These are phyloP conservation scores for Aphelinus certus DNA, from an alignment of 1,140 invertebrate genomes.

Conservation along the genomic window DNA sequence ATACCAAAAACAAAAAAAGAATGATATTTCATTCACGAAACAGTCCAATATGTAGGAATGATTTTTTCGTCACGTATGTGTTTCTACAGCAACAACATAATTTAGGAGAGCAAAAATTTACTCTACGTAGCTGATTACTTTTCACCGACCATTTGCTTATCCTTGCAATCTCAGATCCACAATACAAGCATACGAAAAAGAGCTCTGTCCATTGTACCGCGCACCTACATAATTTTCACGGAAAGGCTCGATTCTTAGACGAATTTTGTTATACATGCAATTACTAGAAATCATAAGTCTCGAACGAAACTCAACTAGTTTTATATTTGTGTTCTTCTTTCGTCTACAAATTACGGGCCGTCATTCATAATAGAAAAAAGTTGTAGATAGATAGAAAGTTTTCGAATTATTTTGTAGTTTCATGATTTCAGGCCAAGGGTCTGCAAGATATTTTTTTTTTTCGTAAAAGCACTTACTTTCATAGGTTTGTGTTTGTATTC, in stretches of 20 bases:
- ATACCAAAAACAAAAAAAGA: too few species aligned
- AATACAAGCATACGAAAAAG: conserved; percentile 13
- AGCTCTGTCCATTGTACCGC: neutral
- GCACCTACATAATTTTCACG: conserved; percentile 27
- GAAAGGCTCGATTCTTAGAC: conserved; percentile 36
- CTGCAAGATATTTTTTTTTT: conserved; percentile 19
- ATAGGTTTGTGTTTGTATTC: conserved; percentile 62
- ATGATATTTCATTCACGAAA: too few species aligned
- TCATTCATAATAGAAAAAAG: conserved; percentile 32
- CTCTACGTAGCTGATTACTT: neutral
- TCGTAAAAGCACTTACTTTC: conserved; percentile 63
- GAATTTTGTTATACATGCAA: conserved; percentile 23
- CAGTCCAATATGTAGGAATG: too few species aligned
- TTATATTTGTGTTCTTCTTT: neutral
- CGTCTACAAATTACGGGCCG: conserved; percentile 8
- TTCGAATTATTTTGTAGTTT: conserved; percentile 4
- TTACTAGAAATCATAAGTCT: conserved; percentile 2
- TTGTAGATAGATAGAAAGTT: conserved; percentile 31
- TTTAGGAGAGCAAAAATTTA: conserved; percentile 9
- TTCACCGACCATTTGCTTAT: neutral
- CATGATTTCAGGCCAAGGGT: conserved; percentile 22
- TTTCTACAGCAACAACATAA: too few species aligned
- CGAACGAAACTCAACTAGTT: conserved; percentile 15
- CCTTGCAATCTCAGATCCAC: neutral
- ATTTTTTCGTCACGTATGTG: too few species aligned